Base-by-base conservation (phyloP, 2,113 vertebrate species). In the Scophthalmus maximus region DNA sequence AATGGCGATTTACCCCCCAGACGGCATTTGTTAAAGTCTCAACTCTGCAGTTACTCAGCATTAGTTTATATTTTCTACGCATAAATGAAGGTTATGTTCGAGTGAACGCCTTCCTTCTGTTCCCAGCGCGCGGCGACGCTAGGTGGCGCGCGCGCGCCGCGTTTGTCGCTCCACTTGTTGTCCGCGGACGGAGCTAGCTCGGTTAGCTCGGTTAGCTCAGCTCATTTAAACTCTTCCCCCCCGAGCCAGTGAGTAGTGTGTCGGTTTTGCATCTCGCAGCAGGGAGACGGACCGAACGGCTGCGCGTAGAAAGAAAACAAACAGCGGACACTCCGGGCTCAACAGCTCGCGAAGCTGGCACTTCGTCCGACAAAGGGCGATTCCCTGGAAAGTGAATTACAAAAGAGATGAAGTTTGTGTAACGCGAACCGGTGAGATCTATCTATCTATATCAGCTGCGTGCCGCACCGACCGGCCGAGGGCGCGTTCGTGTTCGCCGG, bases 191-290 rank as follows among this genome's bases (percentile, higher is more conserved):
- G 75, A 34, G 83, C 42, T 46, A 46, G n/a, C n/a, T n/a, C n/a
- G n/a, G n/a, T n/a, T n/a, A n/a, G n/a, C 83, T 87, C 77, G 59
- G 70, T 73, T 85, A 89, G 86, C 84, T 76, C 80, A 85, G 89
- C 89, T 74, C 2, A 74, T 79, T 82, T 88, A 84, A 89, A 87
- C 80, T 82, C 68, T 84, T n/a, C n/a, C n/a, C n/a, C n/a, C n/a
- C 76, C 60, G 17, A 9, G 32, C 32, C 9, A 78, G 72, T 81
- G 83, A 69, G 83, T 78, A 65, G 73, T 74, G 79, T 75, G 57
- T 79, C 68, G 73, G 70, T 25, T 29, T 49, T 59, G 72, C 46
- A 18, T 56, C 20, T 58, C 61, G 49, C 66, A 34, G 59, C 23
- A 46, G 47, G 71, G 74, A 51, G 6, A 26, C 77, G 52, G 61